phyloP scores from a whole-genome alignment of 2,888 invertebrate genomes.

The Stratiomys singularior region DNA sequence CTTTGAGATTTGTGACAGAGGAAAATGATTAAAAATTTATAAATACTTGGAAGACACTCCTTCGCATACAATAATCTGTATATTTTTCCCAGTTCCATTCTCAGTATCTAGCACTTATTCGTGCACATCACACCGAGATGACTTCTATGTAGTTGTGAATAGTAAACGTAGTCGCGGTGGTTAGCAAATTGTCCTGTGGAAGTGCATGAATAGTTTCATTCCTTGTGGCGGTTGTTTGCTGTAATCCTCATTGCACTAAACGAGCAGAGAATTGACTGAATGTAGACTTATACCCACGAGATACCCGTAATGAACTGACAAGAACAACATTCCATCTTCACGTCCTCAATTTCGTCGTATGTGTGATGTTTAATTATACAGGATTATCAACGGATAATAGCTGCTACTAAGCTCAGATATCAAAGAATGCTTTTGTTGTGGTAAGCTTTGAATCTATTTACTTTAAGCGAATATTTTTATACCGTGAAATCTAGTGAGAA shows the following conservation, averaged over 20 bases:
- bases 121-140: too few relatives aligned
- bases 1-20: constrained; percentile 24
- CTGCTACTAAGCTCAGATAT: too few relatives aligned
- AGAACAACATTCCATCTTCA: background rate
- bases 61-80: background rate
- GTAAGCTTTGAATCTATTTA: too few relatives aligned
- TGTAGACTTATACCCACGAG: constrained; percentile 10
- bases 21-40: constrained; percentile 25
- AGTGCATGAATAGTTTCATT: background rate
- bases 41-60: constrained; percentile 5
- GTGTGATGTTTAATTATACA: background rate
- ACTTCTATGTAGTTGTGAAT: background rate
- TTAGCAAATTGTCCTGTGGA: background rate
- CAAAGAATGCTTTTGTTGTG: too few relatives aligned
- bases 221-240: background rate
- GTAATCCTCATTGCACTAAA: background rate
- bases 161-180: background rate
- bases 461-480: too few relatives aligned
- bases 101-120: too few relatives aligned
- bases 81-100: too few relatives aligned
- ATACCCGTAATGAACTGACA: constrained; percentile 14
- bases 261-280: background rate
- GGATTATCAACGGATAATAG: constrained; percentile 9
- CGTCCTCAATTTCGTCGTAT: background rate
- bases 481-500: too few relatives aligned